Evolutionary conservation across 2,888 invertebrate genomes (phyloP).

Genomic region (Chydorus sphaericus): DNA sequence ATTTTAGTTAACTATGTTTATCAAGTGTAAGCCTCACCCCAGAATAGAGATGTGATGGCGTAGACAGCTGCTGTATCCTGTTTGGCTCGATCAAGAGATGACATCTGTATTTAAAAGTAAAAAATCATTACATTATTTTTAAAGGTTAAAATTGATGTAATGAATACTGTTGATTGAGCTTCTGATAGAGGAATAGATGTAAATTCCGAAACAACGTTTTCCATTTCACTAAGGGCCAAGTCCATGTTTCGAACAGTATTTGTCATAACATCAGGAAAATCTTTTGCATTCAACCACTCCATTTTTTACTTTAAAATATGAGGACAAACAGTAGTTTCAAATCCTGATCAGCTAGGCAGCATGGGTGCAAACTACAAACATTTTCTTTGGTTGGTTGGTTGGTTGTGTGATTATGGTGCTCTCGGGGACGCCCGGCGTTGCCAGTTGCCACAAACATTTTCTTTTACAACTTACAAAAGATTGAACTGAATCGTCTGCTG

Average conservation of each 20-base stretch:
- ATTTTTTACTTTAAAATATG: no score
- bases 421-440: no score
- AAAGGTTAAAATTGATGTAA: neutral
- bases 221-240: neutral
- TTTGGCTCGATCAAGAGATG: neutral
- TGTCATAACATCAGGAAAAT: conserved; percentile 2
- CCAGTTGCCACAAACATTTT: no score
- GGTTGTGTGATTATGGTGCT: no score
- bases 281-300: neutral
- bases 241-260: neutral
- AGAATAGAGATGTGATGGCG: conserved; percentile 5
- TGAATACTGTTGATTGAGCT: neutral
- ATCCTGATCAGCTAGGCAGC: no score
- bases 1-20: neutral
- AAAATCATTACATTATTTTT: neutral
- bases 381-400: no score
- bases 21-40: neutral
- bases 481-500: no score
- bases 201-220: neutral
- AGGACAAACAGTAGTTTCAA: no score
- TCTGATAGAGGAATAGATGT: neutral
- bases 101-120: conserved; percentile 1
- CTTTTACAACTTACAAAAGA: no score
- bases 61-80: conserved; percentile 1
- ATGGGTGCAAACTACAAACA: no score